Base-by-base conservation (phyloP, 2,797 vertebrate genomes). In the Neopelma chrysocephalum region DNA sequence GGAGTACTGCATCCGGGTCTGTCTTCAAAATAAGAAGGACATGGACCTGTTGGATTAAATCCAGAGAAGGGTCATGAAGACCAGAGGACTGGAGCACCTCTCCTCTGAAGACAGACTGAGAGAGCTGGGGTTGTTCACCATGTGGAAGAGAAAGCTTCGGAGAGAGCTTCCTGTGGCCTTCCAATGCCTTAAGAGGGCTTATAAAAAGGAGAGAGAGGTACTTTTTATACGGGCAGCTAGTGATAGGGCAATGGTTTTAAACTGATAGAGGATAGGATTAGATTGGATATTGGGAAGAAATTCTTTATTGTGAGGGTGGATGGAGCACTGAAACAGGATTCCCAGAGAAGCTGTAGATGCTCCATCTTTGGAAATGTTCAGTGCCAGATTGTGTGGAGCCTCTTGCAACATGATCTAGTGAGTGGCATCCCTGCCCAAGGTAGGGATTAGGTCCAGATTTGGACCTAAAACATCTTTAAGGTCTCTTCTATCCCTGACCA, bases 301-400 rank as follows among this genome's bases (percentile, higher is more conserved):
- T n/a, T 65, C 42, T 65, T 65, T n/a, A n/a, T 15, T 65, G 31
- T 45, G 21, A 45, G 15, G 15, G 42, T 32, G 20, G 15, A 31
- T 45, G 31, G 45, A 65, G 42, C 31, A 45, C 42, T 12, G 15
- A 32, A n/a, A n/a, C 22, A 32, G 15, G 42, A 17, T 45, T 22
- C 31, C 15, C 15, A n/a, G 31, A n/a, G 62, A 65, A 25, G 21
- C 8, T 45, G 15, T 34, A n/a, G 34, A 27, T 27, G 10, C 1
- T 4, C 14, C 8, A 9, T 42, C 13, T 15, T 31, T 72, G 22
- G 32, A 72, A 72, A 18, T 9, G 7, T 45, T 84, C 22, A 50
- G 40, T 9, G 17, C 8, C 22, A 21, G 11, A 0, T 16, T 50
- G 11, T 5, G 36, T 0, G 3, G 5, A 6, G 4, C 7, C 31